Conservation (phyloP, 2,113 vertebrate species). For the Lichenostomus cassidix region DNA sequence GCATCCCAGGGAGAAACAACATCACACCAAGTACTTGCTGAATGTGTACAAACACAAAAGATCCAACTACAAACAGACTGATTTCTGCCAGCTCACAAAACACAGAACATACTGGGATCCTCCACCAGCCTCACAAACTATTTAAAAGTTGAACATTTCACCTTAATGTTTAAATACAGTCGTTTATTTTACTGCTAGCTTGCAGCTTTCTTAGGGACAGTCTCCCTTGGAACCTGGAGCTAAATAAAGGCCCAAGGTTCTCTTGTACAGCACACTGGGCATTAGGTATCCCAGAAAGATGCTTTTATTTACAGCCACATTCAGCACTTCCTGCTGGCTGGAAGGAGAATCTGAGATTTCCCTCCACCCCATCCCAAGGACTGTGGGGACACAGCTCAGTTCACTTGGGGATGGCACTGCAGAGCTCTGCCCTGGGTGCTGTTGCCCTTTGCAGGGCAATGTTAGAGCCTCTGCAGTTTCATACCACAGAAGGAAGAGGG, state of each 20-base stretch:
- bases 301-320: not conserved
- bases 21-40: not conserved
- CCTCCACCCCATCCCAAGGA: not conserved
- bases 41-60: not conserved
- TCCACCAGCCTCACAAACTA: not conserved
- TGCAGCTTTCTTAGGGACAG: not conserved
- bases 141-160: not conserved
- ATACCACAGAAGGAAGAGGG: not conserved
- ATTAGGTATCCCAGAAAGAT: not conserved
- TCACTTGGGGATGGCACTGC: not conserved
- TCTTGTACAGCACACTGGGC: too few species aligned
- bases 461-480: not conserved
- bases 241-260: not conserved
- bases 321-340: not conserved
- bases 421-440: not conserved
- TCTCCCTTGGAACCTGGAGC: not conserved
- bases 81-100: constrained; percentile 2
- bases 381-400: not conserved
- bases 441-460: not conserved
- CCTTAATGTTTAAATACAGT: not conserved
- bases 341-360: not conserved
- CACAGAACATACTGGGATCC: not conserved
- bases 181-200: not conserved
- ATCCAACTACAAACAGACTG: not conserved
- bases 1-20: not conserved